Base-by-base conservation (phyloP, 2,888 invertebrate genomes). In the Oscheius sp. region DNA sequence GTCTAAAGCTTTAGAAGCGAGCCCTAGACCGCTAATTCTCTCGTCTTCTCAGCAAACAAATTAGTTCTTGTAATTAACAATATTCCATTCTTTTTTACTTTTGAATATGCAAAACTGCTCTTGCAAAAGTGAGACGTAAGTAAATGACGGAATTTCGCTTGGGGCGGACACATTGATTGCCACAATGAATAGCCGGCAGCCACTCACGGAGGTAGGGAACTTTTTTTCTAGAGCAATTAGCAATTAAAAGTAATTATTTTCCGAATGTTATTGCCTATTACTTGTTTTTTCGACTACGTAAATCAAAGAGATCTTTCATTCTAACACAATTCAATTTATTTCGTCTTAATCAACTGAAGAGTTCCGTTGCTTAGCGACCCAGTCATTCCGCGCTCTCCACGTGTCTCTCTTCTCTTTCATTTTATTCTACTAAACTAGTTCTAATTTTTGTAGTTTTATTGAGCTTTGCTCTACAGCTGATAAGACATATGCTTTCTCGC, bases 121-220 rank as follows among this genome's bases (percentile, higher is more conserved):
- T n/a, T n/a, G n/a, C n/a, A n/a, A n/a, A n/a, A n/a, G n/a, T n/a
- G n/a, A n/a, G n/a, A n/a, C n/a, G n/a, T n/a, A n/a, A n/a, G n/a
- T n/a, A n/a, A n/a, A n/a, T n/a, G n/a, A n/a, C n/a, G n/a, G n/a
- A n/a, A n/a, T n/a, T n/a, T n/a, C n/a, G n/a, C n/a, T n/a, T n/a
- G n/a, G n/a, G n/a, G n/a, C n/a, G n/a, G n/a, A n/a, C n/a, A n/a
- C 61, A 61, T 61, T 61, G 61, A 61, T 61, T 61, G 27, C 61
- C 23, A 61, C 61, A 61, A 61, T 61, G 61, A 61, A 61, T 61
- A 61, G 61, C 45, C 61, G 61, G 27, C 61, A 34, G 45, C 61
- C 45, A 31, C 61, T 58, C 42, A 61, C 42, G 15, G 61, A 61
- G 61, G 61, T 61, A 61, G 45, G 61, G 45, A 12, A 23, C 42